Evolutionary conservation across 2,113 vertebrate species (phyloP).

Genomic region (Neotoma lepida): DNA sequence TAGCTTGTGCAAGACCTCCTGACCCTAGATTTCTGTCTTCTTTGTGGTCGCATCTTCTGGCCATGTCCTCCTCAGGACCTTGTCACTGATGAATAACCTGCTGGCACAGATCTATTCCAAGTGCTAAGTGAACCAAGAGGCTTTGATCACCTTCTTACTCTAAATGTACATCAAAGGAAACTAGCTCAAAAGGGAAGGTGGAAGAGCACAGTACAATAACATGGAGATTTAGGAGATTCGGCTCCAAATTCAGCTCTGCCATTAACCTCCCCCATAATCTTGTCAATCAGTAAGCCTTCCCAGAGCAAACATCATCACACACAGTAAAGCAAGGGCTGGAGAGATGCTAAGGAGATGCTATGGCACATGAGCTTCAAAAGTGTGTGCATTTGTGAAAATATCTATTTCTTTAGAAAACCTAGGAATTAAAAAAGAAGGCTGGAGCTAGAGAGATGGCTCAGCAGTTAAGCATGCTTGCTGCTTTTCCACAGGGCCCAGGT

Average conservation of each 20-base stretch:
- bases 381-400: not conserved
- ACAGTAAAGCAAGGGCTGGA: not conserved
- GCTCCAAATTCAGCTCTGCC: not conserved
- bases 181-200: not conserved
- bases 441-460: not conserved
- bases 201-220: not conserved
- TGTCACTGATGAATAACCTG: not conserved
- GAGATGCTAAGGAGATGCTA: not conserved
- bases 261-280: not conserved
- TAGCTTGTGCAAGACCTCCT: not conserved
- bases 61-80: not conserved
- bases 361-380: not conserved
- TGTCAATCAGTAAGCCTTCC: not conserved
- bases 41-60: not conserved
- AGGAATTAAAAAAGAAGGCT: constrained; percentile 22
- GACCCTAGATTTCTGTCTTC: not conserved
- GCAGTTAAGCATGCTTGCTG: not conserved
- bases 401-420: constrained; percentile 35
- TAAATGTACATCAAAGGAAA: constrained; percentile 1
- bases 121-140: constrained; percentile 20
- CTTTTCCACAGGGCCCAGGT: not conserved
- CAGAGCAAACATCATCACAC: not conserved
- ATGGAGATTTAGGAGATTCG: not conserved
- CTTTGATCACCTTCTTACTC: not conserved
- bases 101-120: not conserved